phyloP scores from a whole-genome alignment of 2,888 invertebrate species.

The Lordiphosa fenestrarum region DNA sequence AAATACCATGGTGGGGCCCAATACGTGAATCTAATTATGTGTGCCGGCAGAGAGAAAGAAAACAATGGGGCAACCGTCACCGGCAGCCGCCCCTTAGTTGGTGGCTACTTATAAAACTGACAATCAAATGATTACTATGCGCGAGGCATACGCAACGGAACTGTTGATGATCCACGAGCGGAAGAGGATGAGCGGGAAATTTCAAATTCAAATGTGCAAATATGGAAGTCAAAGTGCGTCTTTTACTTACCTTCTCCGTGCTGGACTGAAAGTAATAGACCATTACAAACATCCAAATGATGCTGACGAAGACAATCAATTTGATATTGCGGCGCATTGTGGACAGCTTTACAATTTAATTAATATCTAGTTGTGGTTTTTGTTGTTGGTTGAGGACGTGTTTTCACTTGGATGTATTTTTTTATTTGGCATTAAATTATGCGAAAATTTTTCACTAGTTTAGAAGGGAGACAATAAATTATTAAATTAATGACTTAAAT shows the following conservation, averaged over 20 bases:
- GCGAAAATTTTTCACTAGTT: conserved; percentile 37
- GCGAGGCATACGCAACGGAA: conserved; percentile 46
- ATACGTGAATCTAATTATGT: conserved; percentile 63
- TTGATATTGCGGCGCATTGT: conserved; percentile 80
- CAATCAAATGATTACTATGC: conserved; percentile 68
- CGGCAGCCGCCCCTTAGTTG: conserved; percentile 10
- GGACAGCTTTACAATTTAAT: conserved; percentile 23
- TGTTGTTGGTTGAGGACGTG: conserved; percentile 32
- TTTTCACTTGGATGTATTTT: conserved; percentile 31
- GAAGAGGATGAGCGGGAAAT: conserved; percentile 18
- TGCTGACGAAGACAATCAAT: conserved; percentile 79
- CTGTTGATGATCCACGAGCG: conserved; percentile 36
- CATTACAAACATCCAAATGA: conserved; percentile 80
- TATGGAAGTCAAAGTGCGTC: not conserved
- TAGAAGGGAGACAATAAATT: conserved; percentile 2
- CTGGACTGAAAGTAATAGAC: conserved; percentile 80
- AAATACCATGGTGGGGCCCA: conserved; percentile 8
- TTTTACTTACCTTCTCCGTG: conserved; percentile 78
- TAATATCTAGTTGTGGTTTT: conserved; percentile 16
- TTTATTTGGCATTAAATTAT: conserved; percentile 27
- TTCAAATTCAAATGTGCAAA: conserved; percentile 17
- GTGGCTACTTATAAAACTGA: conserved; percentile 28
- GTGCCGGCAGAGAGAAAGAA: conserved; percentile 22
- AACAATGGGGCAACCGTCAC: conserved; percentile 32
- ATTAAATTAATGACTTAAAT: not conserved